Conservation (phyloP, 1,140 invertebrate species). For the Harpegnathos saltator region DNA sequence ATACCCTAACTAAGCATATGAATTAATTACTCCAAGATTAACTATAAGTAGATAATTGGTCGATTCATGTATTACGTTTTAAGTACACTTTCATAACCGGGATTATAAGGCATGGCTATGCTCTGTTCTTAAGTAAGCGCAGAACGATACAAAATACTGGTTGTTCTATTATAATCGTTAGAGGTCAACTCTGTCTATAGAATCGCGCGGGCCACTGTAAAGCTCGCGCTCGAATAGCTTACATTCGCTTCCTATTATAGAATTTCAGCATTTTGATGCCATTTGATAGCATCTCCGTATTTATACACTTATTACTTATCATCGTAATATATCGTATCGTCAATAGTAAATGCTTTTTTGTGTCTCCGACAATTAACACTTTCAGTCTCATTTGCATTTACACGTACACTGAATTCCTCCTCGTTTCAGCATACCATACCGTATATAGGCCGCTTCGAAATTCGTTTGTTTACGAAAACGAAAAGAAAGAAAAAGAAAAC, state of each 20-base stretch:
- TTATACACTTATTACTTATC: constrained; percentile 72
- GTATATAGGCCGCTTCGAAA: constrained; percentile 78
- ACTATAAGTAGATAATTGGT: constrained; percentile 76
- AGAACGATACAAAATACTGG: constrained; percentile 83
- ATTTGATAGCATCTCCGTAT: constrained; percentile 64
- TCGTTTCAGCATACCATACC: constrained; percentile 71
- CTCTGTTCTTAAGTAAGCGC: constrained; percentile 81
- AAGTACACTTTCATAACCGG: constrained; percentile 84
- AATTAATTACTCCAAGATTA: constrained; percentile 73
- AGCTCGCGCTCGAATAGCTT: constrained; percentile 53
- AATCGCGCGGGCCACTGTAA: constrained; percentile 39
- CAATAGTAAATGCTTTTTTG: constrained; percentile 75
- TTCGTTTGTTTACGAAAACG: constrained; percentile 80
- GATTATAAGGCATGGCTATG: constrained; percentile 77
- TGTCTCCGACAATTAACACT: constrained; percentile 75
- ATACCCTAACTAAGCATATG: constrained; percentile 66
- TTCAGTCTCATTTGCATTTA: constrained; percentile 81
- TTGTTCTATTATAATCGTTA: constrained; percentile 76
- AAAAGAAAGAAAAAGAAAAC: constrained; percentile 62
- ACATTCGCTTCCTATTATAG: constrained; percentile 55
- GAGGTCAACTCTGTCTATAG: constrained; percentile 62
- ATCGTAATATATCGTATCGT: too few species aligned
- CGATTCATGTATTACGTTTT: constrained; percentile 82
- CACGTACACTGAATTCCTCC: constrained; percentile 77
- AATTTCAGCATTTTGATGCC: constrained; percentile 70